Base-by-base conservation (phyloP, 2,113 vertebrate genomes). In the Channa argus region DNA sequence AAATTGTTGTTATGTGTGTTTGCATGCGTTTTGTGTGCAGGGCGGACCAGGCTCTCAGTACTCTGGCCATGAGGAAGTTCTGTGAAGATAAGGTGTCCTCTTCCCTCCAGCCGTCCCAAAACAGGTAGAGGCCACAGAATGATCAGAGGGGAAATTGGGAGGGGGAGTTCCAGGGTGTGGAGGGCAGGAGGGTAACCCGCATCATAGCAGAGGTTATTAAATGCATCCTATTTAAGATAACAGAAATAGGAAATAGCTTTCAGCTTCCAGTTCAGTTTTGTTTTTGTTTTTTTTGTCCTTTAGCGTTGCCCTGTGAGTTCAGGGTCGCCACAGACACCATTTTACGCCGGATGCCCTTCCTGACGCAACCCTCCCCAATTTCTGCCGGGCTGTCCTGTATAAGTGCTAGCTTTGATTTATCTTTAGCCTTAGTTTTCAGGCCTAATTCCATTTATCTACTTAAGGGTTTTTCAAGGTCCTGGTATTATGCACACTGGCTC, bases 31-130 rank as follows among this genome's bases (percentile, higher is more conserved):
- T 49, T 60, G 12, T 63, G 33, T 71, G 58, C 90, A 98, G 97
- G 86, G 96, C 96, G 13, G 97, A 98, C 91, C 96, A 98, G 91
- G 97, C 95, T 3, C 94, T 97, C 85, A 96, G 95, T 82, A 97
- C 96, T 15, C 93, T 98, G 5, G 96, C 97, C 83, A 98, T 98
- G 97, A 94, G 95, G 82, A 97, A 97, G 90, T 97, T 97, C 91
- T 98, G 96, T 50, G 97, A 98, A 92, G 97, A 98, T 93, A 98
- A 98, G 85, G 95, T 96, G 82, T 95, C 96, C 3, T 86, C 95
- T 0, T 95, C 96, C 14, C 92, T 97, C 38, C 96, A 98, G 86
- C 97, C 97, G 1, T 98, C 97, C 64, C 97, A 98, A 89, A 95
- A 95, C 91, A 95, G 97, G 97, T 97, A 85, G 58, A 63, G 52